Conservation (phyloP, 2,888 invertebrate genomes). For the Trichopoda pennipes region DNA sequence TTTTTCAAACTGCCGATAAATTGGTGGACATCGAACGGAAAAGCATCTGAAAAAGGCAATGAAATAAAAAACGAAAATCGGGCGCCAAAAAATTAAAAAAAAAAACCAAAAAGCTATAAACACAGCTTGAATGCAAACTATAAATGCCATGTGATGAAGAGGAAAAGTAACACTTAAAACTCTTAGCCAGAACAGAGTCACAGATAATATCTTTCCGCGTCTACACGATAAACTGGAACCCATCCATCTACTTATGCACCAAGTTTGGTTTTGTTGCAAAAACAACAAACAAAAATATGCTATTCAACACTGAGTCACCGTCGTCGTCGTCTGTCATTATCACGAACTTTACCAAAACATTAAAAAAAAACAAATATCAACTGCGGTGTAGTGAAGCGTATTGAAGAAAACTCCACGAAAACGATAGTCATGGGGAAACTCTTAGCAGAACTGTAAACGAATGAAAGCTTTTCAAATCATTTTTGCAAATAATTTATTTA, state of each 20-base stretch:
- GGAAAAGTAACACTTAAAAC: slow-evolving; percentile 33
- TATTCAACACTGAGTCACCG: slow-evolving; percentile 45
- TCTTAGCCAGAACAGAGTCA: slow-evolving; percentile 45
- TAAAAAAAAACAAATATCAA: slow-evolving; percentile 24
- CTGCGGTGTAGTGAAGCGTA: neutral
- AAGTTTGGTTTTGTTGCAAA: slow-evolving; percentile 34
- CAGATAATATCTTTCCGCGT: slow-evolving; percentile 1
- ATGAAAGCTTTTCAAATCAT: no score
- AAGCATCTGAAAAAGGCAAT: neutral
- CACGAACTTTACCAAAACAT: slow-evolving; percentile 17
- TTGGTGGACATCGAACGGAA: slow-evolving; percentile 38
- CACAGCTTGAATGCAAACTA: slow-evolving; percentile 26
- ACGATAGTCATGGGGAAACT: slow-evolving; percentile 1
- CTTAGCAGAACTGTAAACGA: no score
- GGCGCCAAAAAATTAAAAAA: slow-evolving; percentile 59
- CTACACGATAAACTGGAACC: slow-evolving; percentile 13
- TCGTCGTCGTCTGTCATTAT: slow-evolving; percentile 45
- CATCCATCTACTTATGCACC: slow-evolving; percentile 15
- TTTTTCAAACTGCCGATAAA: slow-evolving; percentile 38
- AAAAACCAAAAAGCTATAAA: slow-evolving; percentile 17
- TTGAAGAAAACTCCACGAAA: slow-evolving; percentile 5
- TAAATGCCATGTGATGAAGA: neutral
- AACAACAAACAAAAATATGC: slow-evolving; percentile 37
- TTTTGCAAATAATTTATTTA: no score
- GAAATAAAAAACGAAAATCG: slow-evolving; percentile 23